Conservation (phyloP, 2,113 vertebrate genomes). For the Rousettus leschenaultii region DNA sequence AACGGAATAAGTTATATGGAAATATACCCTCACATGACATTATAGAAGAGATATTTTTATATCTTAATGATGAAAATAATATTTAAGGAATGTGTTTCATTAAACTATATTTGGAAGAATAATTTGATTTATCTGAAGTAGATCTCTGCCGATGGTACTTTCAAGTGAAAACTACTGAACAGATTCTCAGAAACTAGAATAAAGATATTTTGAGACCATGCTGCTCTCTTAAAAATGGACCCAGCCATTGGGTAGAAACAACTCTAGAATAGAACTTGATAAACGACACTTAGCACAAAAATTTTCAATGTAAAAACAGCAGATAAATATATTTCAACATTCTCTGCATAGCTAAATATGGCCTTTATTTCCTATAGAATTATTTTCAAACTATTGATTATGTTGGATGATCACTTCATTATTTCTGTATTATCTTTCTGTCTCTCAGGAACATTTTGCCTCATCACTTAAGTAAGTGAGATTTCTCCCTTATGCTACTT, state of each 20-base stretch:
- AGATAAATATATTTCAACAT: not conserved
- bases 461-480: not conserved
- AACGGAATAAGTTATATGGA: not conserved
- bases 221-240: not conserved
- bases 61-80: conserved; percentile 1
- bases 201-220: not conserved
- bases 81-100: not conserved
- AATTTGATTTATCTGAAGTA: not conserved
- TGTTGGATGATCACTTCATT: not conserved
- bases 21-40: not conserved
- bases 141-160: not conserved
- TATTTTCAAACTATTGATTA: not conserved
- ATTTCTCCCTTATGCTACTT: not conserved
- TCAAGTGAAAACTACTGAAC: not conserved
- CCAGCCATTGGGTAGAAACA: not conserved
- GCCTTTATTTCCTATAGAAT: not conserved
- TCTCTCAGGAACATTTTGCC: not conserved
- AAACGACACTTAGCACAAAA: not conserved
- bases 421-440: not conserved
- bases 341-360: not conserved
- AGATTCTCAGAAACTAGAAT: not conserved
- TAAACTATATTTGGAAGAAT: not conserved
- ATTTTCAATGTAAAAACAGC: not conserved
- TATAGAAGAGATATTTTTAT: not conserved
- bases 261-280: not conserved